Conservation (phyloP, 2,113 vertebrate species). For the Probosciger aterrimus region DNA sequence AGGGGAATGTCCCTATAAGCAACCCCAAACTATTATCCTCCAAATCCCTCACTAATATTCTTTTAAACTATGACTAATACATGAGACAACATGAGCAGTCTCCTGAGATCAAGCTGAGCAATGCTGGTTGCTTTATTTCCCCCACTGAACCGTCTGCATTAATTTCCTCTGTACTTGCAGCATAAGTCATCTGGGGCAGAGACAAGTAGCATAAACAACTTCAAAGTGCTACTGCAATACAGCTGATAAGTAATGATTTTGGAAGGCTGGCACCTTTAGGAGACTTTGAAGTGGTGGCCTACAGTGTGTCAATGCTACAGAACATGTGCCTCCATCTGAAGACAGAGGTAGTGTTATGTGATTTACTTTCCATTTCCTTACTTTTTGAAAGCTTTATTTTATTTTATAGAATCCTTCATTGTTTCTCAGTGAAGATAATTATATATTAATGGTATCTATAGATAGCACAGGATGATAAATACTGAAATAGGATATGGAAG, state of each 20-base stretch:
- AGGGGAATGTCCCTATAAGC: neutral
- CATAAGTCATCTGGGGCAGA: neutral
- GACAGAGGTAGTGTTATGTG: neutral
- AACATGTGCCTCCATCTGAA: neutral
- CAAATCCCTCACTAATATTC: constrained; percentile 6
- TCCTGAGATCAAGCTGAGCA: neutral
- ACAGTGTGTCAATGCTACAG: neutral
- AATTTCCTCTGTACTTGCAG: neutral
- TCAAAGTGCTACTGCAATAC: neutral
- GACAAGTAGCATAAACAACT: neutral
- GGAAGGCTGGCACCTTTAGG: neutral
- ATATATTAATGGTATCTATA: neutral
- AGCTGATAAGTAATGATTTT: neutral
- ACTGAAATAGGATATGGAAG: constrained; percentile 41
- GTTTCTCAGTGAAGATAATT: constrained; percentile 6
- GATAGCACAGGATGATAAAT: neutral
- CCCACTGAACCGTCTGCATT: neutral
- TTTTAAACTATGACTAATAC: neutral
- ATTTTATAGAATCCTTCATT: neutral
- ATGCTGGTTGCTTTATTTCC: neutral
- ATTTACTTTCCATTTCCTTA: neutral
- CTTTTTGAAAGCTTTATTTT: neutral
- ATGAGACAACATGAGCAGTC: neutral
- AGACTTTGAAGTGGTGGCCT: neutral
- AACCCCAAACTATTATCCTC: neutral